Evolutionary conservation across 2,113 vertebrate species (phyloP), one percentile per base, ranked within the genome.

Genomic region (Elgaria multicarinata): DNA sequence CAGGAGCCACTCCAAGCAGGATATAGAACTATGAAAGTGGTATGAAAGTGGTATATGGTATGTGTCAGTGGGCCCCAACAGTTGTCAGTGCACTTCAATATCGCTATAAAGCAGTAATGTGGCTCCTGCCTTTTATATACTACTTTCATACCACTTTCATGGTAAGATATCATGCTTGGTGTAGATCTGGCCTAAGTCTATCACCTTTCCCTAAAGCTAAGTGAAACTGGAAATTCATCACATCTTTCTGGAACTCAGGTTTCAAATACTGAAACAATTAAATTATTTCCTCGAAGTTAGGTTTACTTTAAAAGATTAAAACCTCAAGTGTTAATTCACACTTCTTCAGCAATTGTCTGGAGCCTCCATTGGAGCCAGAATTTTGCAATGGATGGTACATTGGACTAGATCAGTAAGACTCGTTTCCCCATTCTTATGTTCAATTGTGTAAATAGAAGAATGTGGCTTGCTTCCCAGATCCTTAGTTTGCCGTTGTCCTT

Each of bases 391-490:
- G 69, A 77, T 77, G 58, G 81, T 36, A 89, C 31, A 55, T 84
- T 89, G 72, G n/a, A 58, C 72, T 55, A 44, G 69, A 44, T 53
- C 69, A 36, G 42, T 72, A 50, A 89, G 69, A 83, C 44, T 76
- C 10, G 14, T 55, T 84, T 4, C 8, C 12, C 31, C 33, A 42
- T 84, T 89, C 72, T 77, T 84, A 84, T 84, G 72, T 18, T 75
- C 84, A 89, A 77, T 69, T 67, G 88, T 53, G 72, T 39, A 84
- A 84, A 84, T 46, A 89, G 44, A 78, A 81, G 44, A 81, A 72
- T 77, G 58, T 86, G 46, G 16, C 33, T 92, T 58, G 4, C 76
- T 92, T 90, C 64, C 24, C 46, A 62, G 44, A 84, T 78, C 91
- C 90, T 39, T 39, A 31, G 44, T 53, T 22, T 6, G 0, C 67